A percentile compares a stretch with the other conserved stretches of the same genome.
These are phyloP conservation scores for Taenioides sp. DNA, from an alignment of 2,797 vertebrate species.

Conservation along the genomic window DNA sequence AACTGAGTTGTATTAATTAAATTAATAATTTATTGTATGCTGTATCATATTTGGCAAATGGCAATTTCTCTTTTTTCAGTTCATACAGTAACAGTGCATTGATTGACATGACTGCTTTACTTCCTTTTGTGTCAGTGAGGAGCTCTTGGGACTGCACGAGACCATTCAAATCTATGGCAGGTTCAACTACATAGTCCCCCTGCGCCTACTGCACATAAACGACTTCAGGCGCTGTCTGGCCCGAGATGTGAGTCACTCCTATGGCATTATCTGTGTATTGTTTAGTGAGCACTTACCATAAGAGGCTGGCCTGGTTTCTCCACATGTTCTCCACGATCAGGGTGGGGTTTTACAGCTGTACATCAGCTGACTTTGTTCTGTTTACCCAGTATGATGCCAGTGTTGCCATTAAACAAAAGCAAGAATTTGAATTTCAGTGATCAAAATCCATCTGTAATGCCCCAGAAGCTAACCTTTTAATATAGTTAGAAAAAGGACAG, in stretches of 20 bases:
- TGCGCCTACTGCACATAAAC: slow-evolving; percentile 60
- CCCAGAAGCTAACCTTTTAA: neutral
- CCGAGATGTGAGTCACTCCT: slow-evolving; percentile 66
- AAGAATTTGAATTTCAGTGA: slow-evolving; percentile 17
- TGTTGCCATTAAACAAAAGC: slow-evolving; percentile 15
- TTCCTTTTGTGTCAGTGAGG: slow-evolving; percentile 53
- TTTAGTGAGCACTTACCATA: slow-evolving; percentile 38
- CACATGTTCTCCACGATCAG: slow-evolving; percentile 22
- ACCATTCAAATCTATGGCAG: slow-evolving; percentile 63
- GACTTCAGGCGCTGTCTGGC: slow-evolving; percentile 38
- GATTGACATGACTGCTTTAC: neutral
- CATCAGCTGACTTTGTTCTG: slow-evolving; percentile 63
- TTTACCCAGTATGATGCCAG: slow-evolving; percentile 45
- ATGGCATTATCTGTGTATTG: slow-evolving; percentile 8
- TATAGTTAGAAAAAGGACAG: too few relatives aligned
- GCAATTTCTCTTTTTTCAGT: neutral
- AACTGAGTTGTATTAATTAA: neutral
- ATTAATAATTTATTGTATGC: neutral
- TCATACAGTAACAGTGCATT: neutral
- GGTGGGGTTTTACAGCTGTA: slow-evolving; percentile 21
- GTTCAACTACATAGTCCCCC: slow-evolving; percentile 45
- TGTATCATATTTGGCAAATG: neutral
- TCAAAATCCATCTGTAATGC: neutral
- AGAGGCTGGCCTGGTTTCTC: slow-evolving; percentile 5
- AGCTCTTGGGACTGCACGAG: slow-evolving; percentile 66